These are phyloP conservation scores for Thermophis baileyi DNA, from an alignment of 2,113 vertebrate species.

Conservation along the genomic window DNA sequence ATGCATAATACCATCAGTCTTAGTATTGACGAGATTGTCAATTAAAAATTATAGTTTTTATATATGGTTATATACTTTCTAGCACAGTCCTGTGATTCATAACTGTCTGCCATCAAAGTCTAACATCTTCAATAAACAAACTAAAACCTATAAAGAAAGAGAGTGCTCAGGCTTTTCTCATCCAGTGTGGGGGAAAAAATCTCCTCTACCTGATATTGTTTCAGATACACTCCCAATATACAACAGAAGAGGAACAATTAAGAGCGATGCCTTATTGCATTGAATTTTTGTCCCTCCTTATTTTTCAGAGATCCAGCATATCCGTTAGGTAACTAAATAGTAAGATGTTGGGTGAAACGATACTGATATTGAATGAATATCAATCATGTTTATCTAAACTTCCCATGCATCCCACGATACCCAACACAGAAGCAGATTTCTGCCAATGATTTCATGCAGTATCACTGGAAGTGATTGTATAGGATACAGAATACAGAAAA, in stretches of 20 bases:
- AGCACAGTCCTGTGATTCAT: background rate
- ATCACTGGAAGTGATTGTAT: background rate
- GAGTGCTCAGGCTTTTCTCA: background rate
- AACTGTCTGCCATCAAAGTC: background rate
- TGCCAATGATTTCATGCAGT: background rate
- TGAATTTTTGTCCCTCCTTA: background rate
- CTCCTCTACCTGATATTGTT: background rate
- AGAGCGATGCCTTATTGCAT: background rate
- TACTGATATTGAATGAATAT: background rate
- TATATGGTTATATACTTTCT: background rate
- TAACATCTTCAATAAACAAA: background rate
- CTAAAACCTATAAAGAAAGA: background rate
- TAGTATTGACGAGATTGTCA: background rate
- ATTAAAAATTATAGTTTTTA: background rate
- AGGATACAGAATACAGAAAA: background rate
- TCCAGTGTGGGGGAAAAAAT: background rate
- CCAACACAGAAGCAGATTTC: background rate
- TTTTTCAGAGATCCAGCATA: background rate
- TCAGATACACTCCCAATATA: background rate
- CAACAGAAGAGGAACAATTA: background rate
- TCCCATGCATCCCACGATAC: background rate
- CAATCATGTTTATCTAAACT: background rate
- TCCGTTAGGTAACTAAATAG: background rate
- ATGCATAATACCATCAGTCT: background rate
- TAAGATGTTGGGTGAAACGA: background rate